Evolutionary conservation across 2,888 invertebrate species (phyloP).

Genomic region (Acronicta leporina): DNA sequence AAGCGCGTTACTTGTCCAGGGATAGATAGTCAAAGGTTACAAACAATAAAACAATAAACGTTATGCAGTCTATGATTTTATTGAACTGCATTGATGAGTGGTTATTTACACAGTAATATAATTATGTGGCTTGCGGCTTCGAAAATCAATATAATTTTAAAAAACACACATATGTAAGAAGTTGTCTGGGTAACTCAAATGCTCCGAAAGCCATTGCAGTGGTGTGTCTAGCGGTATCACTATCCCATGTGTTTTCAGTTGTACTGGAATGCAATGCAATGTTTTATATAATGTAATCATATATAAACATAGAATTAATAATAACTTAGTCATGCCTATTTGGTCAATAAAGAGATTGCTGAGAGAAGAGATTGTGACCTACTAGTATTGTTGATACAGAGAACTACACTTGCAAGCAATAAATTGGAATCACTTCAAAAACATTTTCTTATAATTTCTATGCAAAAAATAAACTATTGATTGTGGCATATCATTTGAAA

Average conservation of each 20-base stretch:
- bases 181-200: constrained; percentile 99
- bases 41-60: constrained; percentile 19
- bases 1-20: too few species aligned
- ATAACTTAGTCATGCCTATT: too few species aligned
- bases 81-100: constrained; percentile 20
- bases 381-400: too few species aligned
- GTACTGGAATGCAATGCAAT: constrained; percentile 87
- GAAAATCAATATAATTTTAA: constrained; percentile 46
- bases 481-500: too few species aligned
- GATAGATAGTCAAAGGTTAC: too few species aligned
- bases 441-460: too few species aligned
- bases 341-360: too few species aligned
- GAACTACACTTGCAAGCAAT: too few species aligned
- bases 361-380: too few species aligned
- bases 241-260: constrained; percentile 96
- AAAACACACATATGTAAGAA: constrained; percentile 96
- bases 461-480: too few species aligned
- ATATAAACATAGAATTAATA: too few species aligned
- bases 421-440: too few species aligned
- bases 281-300: neutral
- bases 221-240: constrained; percentile 96
- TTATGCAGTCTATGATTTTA: constrained; percentile 15
- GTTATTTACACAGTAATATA: neutral
- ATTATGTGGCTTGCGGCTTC: neutral
- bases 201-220: constrained; percentile 98